phyloP scores from a whole-genome alignment of 1,140 invertebrate species.

The Oreohelix idahoensis region DNA sequence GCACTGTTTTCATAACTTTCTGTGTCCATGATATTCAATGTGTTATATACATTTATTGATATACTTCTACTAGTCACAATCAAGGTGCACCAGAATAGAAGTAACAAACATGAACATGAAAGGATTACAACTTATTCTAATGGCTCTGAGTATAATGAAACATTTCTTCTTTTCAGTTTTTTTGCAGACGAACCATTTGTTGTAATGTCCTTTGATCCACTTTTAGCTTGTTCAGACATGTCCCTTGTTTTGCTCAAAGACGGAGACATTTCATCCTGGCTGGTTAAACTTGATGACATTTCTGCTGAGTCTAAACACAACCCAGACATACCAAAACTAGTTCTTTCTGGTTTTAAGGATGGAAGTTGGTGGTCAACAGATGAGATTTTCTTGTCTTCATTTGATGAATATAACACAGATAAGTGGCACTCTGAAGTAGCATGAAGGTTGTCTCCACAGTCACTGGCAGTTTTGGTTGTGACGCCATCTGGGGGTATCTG shows the following conservation, averaged over 20 bases:
- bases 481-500: too few relatives aligned
- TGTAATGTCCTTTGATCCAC: not conserved
- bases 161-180: constrained; percentile 49
- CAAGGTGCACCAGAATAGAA: too few relatives aligned
- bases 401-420: not conserved
- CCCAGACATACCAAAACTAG: constrained; percentile 31
- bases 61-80: too few relatives aligned
- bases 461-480: not conserved
- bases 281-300: not conserved
- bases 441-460: not conserved
- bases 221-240: not conserved
- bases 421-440: not conserved
- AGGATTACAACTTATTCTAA: constrained; percentile 4
- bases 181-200: constrained; percentile 19
- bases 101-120: too few relatives aligned
- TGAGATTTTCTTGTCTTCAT: not conserved
- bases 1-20: too few relatives aligned
- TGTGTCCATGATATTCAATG: too few relatives aligned
- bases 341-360: constrained; percentile 11
- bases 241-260: not conserved
- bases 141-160: constrained; percentile 43
- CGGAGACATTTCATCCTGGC: not conserved
- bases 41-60: too few relatives aligned
- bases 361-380: not conserved
- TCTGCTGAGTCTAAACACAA: constrained; percentile 1